Evolutionary conservation across 2,888 invertebrate genomes (phyloP), one percentile per base, ranked within the genome.

Genomic region (Gastracanthus pulcherrimus): DNA sequence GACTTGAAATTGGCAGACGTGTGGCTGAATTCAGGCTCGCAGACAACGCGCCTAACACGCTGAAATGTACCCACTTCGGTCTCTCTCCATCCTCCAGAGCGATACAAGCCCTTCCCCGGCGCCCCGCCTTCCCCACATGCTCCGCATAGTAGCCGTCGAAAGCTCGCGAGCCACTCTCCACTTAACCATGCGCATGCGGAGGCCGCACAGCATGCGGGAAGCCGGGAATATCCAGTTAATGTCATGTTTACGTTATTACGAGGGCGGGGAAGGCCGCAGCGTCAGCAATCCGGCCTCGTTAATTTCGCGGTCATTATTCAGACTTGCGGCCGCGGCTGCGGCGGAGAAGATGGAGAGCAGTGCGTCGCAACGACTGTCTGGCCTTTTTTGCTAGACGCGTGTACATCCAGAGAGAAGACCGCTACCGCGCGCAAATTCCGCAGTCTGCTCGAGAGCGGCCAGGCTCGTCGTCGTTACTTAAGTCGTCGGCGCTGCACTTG

Each of bases 241-340:
- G 74, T 74, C 74, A 34, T 74, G 74, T 74, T 74, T 74, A 67
- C 67, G 76, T 19, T 55, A 70, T 31, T 23, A 31, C 72, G 34
- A 60, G 29, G 60, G 19, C 16, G n/a, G n/a, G n/a, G n/a, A n/a
- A n/a, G n/a, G n/a, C n/a, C 3, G 23, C 26, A 3, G 34, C 19
- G 0, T 7, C 9, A 11, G 51, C 66, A n/a, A 67, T 76, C 55
- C 66, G 19, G 38, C 55, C 34, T 29, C 26, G 55, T 38, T 76
- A 66, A 76, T 66, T 26, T 29, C 19, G 51, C 16, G 66, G 7
- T 51, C 48, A 60, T 72, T 72, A 72, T 72, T 72, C 58, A 62
- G 62, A n/a, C n/a, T n/a, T n/a, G n/a, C n/a, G n/a, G n/a, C n/a
- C 9, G 36, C 7, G 23, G 62, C 31, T 16, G 38, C 6, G 38